Conservation (phyloP, 2,113 vertebrate species). For the Rhineura floridana region DNA sequence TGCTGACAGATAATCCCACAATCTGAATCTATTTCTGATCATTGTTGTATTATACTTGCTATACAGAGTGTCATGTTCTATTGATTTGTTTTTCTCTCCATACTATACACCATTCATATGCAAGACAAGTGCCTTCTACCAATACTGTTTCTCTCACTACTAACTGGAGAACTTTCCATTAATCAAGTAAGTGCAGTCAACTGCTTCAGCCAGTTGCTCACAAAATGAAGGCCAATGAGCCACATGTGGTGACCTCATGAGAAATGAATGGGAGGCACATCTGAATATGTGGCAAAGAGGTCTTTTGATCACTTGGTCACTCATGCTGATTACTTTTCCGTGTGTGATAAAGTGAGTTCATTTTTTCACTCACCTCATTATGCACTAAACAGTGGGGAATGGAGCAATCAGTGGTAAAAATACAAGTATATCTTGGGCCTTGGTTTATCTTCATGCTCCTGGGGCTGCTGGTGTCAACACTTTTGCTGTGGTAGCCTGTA, state of each 20-base stretch:
- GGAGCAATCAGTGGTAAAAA: slow-evolving; percentile 1
- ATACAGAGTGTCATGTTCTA: background rate
- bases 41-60: background rate
- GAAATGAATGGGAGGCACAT: background rate
- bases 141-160: background rate
- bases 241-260: slow-evolving; percentile 8
- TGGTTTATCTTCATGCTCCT: background rate
- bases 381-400: background rate
- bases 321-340: slow-evolving; percentile 1
- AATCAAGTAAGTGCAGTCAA: background rate
- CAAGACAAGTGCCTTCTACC: background rate
- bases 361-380: slow-evolving; percentile 18
- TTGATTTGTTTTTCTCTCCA: background rate
- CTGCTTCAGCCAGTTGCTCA: background rate
- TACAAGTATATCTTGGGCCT: slow-evolving; percentile 29
- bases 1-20: too few relatives aligned
- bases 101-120: background rate
- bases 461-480: background rate
- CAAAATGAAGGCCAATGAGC: background rate
- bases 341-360: slow-evolving; percentile 15
- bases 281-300: background rate
- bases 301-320: slow-evolving; percentile 8
- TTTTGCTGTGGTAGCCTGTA: background rate
- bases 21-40: too few relatives aligned
- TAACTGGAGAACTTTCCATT: background rate